Conservation (phyloP, 2,888 invertebrate genomes). For the Tenthredo scrophulariae region DNA sequence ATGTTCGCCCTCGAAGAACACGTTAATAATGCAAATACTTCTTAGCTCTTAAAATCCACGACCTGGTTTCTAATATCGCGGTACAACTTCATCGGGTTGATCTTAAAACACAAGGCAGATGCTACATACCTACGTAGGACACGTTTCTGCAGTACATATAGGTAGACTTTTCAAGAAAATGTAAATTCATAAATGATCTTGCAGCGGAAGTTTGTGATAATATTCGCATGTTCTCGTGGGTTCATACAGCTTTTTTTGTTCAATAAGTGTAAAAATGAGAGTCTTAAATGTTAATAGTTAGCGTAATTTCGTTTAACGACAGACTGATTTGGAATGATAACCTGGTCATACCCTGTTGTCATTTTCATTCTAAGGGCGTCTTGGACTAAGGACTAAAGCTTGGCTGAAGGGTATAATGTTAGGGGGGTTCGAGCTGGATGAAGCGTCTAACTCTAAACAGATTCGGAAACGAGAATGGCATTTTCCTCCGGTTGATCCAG, state of each 20-base stretch:
- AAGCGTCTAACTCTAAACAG: constrained; percentile 34
- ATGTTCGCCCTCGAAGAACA: background rate
- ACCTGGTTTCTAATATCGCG: background rate
- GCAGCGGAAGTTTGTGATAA: background rate
- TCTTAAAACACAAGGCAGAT: background rate
- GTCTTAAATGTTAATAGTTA: background rate
- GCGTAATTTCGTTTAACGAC: background rate
- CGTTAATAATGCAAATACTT: constrained; percentile 7
- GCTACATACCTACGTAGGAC: background rate
- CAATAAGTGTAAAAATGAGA: background rate
- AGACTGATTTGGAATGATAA: background rate
- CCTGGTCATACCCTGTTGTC: background rate
- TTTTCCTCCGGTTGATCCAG: constrained; percentile 27
- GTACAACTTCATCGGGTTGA: background rate
- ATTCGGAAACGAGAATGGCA: constrained; percentile 32
- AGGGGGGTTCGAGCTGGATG: background rate
- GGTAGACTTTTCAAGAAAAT: background rate
- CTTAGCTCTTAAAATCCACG: constrained; percentile 1
- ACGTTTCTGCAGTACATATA: background rate
- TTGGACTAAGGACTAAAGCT: background rate
- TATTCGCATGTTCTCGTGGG: background rate
- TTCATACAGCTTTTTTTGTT: background rate
- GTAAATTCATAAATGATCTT: background rate
- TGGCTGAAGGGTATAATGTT: background rate
- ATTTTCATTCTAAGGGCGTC: background rate